phyloP scores from a whole-genome alignment of 2,888 invertebrate genomes.

The Silvanus unidentatus region DNA sequence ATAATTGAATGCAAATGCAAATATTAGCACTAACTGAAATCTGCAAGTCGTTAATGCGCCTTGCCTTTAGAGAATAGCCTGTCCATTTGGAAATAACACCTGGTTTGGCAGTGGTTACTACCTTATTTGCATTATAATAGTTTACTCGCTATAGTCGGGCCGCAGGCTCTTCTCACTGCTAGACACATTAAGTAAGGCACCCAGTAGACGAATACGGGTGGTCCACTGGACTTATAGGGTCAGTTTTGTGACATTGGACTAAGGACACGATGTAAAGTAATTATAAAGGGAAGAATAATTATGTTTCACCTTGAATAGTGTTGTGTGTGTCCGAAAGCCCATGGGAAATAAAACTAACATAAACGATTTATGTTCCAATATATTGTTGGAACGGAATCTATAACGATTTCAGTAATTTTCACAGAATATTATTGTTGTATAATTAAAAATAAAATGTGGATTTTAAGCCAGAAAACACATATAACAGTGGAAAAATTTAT shows the following conservation, averaged over 20 bases:
- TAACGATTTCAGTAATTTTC: no score
- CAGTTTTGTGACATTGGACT: conserved; percentile 38
- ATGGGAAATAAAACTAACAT: conserved; percentile 21
- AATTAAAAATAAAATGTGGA: no score
- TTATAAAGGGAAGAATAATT: conserved; percentile 42
- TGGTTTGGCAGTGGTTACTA: conserved; percentile 40
- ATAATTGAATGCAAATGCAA: conserved; percentile 34
- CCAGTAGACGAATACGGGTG: no score
- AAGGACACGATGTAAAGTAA: conserved; percentile 35
- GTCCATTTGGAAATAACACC: conserved; percentile 42
- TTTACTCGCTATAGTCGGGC: conserved; percentile 23
- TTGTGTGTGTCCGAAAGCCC: conserved; percentile 14
- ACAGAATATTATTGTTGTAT: no score
- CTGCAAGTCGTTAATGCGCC: conserved; percentile 43
- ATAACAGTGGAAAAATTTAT: no score
- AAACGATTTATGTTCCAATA: neutral
- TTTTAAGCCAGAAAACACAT: no score
- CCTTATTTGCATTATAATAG: conserved; percentile 43
- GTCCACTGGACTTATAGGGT: conserved; percentile 20
- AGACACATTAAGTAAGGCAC: neutral
- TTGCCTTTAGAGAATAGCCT: conserved; percentile 40
- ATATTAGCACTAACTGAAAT: conserved; percentile 39
- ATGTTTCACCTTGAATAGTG: conserved; percentile 17
- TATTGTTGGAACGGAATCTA: no score
- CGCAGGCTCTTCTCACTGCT: conserved; percentile 20